phyloP scores from a whole-genome alignment of 2,113 vertebrate species.

The Gallinago media region DNA sequence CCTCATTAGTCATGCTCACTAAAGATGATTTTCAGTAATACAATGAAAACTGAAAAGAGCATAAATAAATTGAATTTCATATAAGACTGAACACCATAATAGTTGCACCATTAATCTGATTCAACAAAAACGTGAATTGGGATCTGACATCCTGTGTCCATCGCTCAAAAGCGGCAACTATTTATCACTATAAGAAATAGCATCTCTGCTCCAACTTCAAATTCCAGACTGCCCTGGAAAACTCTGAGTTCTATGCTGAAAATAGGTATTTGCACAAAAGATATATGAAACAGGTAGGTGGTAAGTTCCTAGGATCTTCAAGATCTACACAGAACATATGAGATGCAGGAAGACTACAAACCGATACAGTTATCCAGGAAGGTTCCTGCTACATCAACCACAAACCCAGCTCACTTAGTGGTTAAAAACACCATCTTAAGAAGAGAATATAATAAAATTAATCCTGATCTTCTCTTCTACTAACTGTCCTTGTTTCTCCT shows the following conservation, averaged over 20 bases:
- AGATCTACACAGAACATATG: not conserved
- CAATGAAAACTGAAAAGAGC: not conserved
- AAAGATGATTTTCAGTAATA: not conserved
- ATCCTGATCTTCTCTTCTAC: not conserved
- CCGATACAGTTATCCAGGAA: not conserved
- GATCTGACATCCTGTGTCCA: not conserved
- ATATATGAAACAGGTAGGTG: not conserved
- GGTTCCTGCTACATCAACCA: not conserved
- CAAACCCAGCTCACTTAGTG: not conserved
- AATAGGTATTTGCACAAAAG: not conserved
- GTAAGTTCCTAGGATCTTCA: not conserved
- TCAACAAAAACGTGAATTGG: not conserved
- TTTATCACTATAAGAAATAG: not conserved
- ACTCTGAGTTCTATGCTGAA: not conserved
- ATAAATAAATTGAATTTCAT: constrained; percentile 11
- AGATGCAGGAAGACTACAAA: not conserved
- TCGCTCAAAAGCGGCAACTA: not conserved
- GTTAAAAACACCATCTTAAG: not conserved
- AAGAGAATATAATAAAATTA: not conserved
- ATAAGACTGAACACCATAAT: not conserved
- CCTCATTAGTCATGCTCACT: not conserved
- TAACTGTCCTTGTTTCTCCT: not conserved
- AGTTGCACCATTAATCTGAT: not conserved
- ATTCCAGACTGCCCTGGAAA: not conserved
- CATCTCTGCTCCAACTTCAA: not conserved